Base-by-base conservation (phyloP, 1,140 invertebrate species). In the Anoplolepis gracilipes region DNA sequence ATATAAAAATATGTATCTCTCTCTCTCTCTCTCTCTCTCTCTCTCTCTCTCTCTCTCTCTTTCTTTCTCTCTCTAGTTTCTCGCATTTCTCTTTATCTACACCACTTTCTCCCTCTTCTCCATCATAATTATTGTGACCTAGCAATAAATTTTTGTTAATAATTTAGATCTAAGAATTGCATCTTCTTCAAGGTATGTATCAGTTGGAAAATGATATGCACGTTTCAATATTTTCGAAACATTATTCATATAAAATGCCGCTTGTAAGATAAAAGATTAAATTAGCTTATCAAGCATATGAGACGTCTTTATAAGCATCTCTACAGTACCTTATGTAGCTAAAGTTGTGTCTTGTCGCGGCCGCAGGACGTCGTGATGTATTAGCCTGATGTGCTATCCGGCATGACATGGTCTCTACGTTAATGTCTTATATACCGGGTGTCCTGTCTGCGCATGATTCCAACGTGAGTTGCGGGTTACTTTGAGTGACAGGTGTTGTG, bases 401-500 rank as follows among this genome's bases (percentile, higher is more conserved):
- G 4, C 67, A 36, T 19, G 39, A 28, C 36, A 33, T 11, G n/a
- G 19, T 61, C 67, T 73, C 36, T 16, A 72, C 78, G 78, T 82
- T 73, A 39, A 82, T 73, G 67, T 82, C 25, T 16, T 28, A 39
- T 59, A 46, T 73, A 73, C 67, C 25, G 53, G 33, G 11, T 61
- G 36, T 61, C 25, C 28, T 25, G 25, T 82, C 67, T 61, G 78
- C 67, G 36, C 25, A 33, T 59, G 67, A 82, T 82, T 59, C 19
- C 28, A 82, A 72, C 72, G 67, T 19, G 53, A 82, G 49, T 72
- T 42, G 16, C 25, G 53, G 72, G 67, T 73, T 82, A 73, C 39
- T 73, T 25, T 69, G n/a, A 33, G 53, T 28, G 78, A 82, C 78
- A 46, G 78, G 53, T 82, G 67, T 73, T 82, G 28, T 33, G 53